Base-by-base conservation (phyloP, 30 jellyfish, hydroid and myxozoan genomes). In the Nemopilema nomurai region DNA sequence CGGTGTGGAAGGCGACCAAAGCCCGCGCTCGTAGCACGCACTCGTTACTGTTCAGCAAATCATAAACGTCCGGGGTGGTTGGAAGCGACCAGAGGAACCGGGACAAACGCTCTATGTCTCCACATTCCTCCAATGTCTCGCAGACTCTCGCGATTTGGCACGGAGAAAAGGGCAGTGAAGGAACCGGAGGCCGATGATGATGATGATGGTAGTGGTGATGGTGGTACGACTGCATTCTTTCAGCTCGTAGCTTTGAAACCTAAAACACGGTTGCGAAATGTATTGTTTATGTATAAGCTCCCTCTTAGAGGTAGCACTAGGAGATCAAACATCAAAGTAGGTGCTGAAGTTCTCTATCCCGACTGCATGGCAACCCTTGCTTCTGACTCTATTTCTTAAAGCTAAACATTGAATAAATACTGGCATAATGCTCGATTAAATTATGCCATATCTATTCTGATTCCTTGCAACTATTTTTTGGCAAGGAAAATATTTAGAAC, bases 121-220 rank as follows among this genome's bases (percentile, higher is more conserved):
- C 98, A 51, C 98, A 92, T 70, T 92, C 98, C 65, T 92, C 98
- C 28, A 92, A 84, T 28, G 98, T 92, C 67, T 92, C 98, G 81
- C 98, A 92, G 16, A 92, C 98, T 62, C 96, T 66, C 1, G 98
- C 96, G 17, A 92, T 87, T 81, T 92, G 98, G 57, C 96, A 83
- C 1, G 93, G 90, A 1, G 98, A 92, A 52, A 92, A 92, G 0
- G 98, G 98, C 20, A 92, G 79, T 24, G 90, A 77, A 1, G 96
- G 91, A 23, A 87, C 85, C 0, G 96, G 83, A 26, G 91, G 83
- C 20, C 90, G 77, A 62, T 87, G 96, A 30, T 76, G 74, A 28
- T 84, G 92, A 25, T 75, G 87, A 77, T 78, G 91, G 62, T 79
- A 83, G 69, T 87, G 96, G 63, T 87, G 96, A 32, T 74, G 87